phyloP scores from a whole-genome alignment of 1,140 invertebrate species.

The Microplitis mediator region DNA sequence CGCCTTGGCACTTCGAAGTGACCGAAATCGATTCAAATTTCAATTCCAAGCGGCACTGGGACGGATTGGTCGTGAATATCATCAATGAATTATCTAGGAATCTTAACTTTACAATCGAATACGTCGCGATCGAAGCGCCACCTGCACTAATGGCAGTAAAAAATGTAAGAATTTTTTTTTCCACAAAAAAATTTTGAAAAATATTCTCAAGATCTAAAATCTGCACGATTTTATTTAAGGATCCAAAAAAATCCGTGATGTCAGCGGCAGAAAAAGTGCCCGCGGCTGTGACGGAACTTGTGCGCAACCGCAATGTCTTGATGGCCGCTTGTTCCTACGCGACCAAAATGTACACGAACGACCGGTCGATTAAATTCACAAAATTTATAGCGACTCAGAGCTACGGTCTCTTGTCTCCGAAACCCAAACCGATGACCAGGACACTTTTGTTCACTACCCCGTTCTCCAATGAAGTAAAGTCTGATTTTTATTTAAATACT shows the following conservation, averaged over 20 bases:
- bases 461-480: constrained; percentile 74
- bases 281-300: constrained; percentile 50
- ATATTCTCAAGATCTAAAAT: neutral
- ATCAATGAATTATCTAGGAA: constrained; percentile 75
- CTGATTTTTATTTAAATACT: constrained; percentile 8
- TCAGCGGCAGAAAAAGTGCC: constrained; percentile 53
- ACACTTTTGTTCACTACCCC: constrained; percentile 85
- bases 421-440: constrained; percentile 77
- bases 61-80: constrained; percentile 81
- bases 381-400: constrained; percentile 76
- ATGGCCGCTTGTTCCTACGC: constrained; percentile 77
- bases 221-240: constrained; percentile 11
- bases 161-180: constrained; percentile 5
- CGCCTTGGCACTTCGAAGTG: constrained; percentile 77
- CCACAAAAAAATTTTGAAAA: too few species aligned
- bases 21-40: constrained; percentile 60
- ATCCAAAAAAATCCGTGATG: constrained; percentile 23
- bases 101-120: constrained; percentile 80
- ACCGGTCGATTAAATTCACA: constrained; percentile 76
- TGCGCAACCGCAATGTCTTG: constrained; percentile 65
- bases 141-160: neutral
- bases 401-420: constrained; percentile 78
- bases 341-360: constrained; percentile 67
- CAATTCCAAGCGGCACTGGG: constrained; percentile 58
- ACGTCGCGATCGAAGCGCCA: constrained; percentile 2